Evolutionary conservation across 2,888 invertebrate genomes (phyloP).

Genomic region (Drosophila acutilabella): DNA sequence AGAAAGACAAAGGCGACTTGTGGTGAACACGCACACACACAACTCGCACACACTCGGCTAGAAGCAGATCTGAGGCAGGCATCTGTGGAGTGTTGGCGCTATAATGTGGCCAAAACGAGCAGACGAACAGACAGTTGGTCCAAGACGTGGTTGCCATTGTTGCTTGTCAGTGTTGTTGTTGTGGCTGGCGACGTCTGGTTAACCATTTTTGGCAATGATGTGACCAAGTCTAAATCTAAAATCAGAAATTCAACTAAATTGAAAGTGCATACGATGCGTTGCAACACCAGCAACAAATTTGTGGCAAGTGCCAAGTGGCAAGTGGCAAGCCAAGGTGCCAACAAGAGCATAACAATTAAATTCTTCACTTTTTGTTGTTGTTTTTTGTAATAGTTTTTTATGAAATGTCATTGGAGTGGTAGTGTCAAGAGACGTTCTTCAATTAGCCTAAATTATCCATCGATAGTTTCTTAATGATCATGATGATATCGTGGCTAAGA

Average conservation of each 20-base stretch:
- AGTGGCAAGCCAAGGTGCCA: conserved; percentile 26
- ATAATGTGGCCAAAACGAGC: conserved; percentile 42
- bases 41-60: neutral
- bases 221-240: conserved; percentile 37
- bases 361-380: conserved; percentile 34
- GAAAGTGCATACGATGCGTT: conserved; percentile 55
- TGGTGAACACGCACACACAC: conserved; percentile 49
- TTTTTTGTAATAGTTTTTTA: conserved; percentile 25
- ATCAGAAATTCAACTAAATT: conserved; percentile 41
- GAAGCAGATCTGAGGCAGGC: conserved; percentile 46
- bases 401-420: conserved; percentile 50
- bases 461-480: conserved; percentile 19
- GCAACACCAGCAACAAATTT: conserved; percentile 39
- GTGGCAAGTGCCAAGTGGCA: conserved; percentile 19
- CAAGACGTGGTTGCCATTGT: conserved; percentile 52
- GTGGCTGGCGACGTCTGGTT: conserved; percentile 42
- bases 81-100: conserved; percentile 72
- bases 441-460: conserved; percentile 44
- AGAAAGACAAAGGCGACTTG: conserved; percentile 54
- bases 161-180: conserved; percentile 40
- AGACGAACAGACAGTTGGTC: conserved; percentile 40
- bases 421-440: conserved; percentile 33
- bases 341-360: conserved; percentile 52
- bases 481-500: conserved; percentile 28
- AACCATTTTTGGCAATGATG: conserved; percentile 75